Evolutionary conservation across 2,113 vertebrate species (phyloP), one percentile per base, ranked within the genome.

Genomic region (Cebidichthys violaceus): DNA sequence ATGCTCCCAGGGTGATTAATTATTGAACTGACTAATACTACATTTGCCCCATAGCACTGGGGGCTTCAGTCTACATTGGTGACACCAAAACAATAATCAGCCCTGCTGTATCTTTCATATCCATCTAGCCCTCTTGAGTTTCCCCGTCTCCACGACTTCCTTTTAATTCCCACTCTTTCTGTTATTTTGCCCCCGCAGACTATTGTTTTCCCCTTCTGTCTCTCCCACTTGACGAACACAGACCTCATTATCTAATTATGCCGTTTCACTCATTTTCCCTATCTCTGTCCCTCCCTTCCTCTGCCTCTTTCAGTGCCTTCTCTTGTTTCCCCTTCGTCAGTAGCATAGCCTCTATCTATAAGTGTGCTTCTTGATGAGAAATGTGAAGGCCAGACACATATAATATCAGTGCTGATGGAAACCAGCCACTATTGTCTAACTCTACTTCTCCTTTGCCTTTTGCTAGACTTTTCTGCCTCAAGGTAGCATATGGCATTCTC

Each of bases 1-100:
- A 89, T 84, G 92, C 94, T 95, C 91, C 88, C 91, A 93, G 90
- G 90, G 85, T 93, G 90, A 95, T 95, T 95, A 92, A 96, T 94
- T 95, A 95, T 95, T 95, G 82, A 95, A 93, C 91, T 94, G 93
- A 95, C 92, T 94, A 95, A 96, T 94, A 92, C 92, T 93, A 91
- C 89, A 95, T 94, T 95, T 94, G 87, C 91, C 92, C 93, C 89
- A 85, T 83, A 94, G 92, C 90, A 84, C 76, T 70, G 84, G 82
- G 86, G 89, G 88, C 85, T 90, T 89, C 84, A 81, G 92, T 92
- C 86, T 90, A 91, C 83, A 89, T 89, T 88, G 88, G 86, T 87
- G 90, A 92, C 84, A 90, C 86, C 92, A 89, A 81, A 89, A 89
- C 85, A 89, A 90, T 91, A 93, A 90, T 92, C 87, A 90, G 84